These are phyloP conservation scores for Neosalanx taihuensis DNA, from an alignment of 2,797 vertebrate species.

Conservation along the genomic window DNA sequence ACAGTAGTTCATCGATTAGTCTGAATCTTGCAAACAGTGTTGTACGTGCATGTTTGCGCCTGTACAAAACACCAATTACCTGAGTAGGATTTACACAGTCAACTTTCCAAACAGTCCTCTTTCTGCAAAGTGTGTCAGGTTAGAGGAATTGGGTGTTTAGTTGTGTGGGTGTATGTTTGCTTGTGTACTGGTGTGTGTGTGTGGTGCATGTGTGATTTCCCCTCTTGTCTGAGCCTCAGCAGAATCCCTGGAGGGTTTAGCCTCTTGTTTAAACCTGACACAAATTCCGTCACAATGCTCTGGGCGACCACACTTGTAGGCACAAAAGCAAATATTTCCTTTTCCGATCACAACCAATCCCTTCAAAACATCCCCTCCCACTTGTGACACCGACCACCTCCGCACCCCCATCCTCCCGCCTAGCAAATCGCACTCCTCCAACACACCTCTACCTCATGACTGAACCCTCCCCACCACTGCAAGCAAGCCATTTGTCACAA, in stretches of 20 bases:
- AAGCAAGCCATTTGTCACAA: constrained; percentile 82
- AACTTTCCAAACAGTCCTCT: too few species aligned
- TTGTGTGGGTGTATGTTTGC: constrained; percentile 42
- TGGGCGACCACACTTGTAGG: constrained; percentile 68
- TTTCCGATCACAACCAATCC: constrained; percentile 72
- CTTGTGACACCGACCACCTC: constrained; percentile 42
- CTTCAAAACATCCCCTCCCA: constrained; percentile 67
- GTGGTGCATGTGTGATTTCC: neutral
- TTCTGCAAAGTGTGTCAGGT: too few species aligned
- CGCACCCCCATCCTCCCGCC: constrained; percentile 25
- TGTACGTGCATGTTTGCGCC: too few species aligned
- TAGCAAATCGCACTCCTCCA: too few species aligned
- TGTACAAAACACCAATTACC: too few species aligned
- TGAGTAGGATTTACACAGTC: too few species aligned
- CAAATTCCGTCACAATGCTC: constrained; percentile 76
- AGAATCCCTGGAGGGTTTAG: constrained; percentile 36
- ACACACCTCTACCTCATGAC: neutral
- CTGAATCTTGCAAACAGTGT: too few species aligned
- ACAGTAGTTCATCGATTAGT: too few species aligned
- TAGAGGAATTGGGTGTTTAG: too few species aligned
- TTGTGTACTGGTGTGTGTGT: constrained; percentile 34
- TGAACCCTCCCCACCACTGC: constrained; percentile 62
- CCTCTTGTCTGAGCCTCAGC: constrained; percentile 27
- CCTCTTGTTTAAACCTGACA: constrained; percentile 70
- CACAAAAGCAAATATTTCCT: constrained; percentile 83